Base-by-base conservation (phyloP, 2,113 vertebrate species). In the Sialia sialis region DNA sequence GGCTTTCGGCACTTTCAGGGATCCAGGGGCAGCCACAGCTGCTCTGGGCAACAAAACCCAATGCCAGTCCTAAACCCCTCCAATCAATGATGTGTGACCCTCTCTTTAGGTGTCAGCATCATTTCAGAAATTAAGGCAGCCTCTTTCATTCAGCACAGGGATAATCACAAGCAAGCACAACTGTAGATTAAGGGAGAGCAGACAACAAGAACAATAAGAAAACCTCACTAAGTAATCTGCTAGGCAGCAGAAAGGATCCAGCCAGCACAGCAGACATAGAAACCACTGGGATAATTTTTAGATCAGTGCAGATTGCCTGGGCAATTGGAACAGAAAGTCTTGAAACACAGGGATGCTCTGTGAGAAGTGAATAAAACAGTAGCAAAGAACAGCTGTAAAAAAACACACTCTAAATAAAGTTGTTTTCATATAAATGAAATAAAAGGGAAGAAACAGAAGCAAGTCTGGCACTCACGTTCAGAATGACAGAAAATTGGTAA, bases 41-140 rank as follows among this genome's bases (percentile, higher is more conserved):
- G 0, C 43, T 14, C n/a, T 75, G n/a, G 8, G 29, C 26, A 46
- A 11, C 20, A 39, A 41, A 30, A 68, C 17, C 44, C 29, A 7
- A 7, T 3, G 7, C 3, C 25, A 26, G 16, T 5, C 26, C 54
- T 41, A 34, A 72, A 14, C 30, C 18, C 34, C 20, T 64, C 20
- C 48, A 20, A 1, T 2, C 7, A n/a, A 5, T 4, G 2, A 43
- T 39, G 10, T 2, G 3, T 6, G 14, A 49, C 30, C 46, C 16
- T 55, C 38, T 58, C 38, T 44, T 73, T 32, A 60, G 16, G 15
- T 32, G 26, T 62, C 85, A 85, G 25, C 41, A 69, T 32, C 39
- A 43, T 49, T 23, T 85, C 60, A 79, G 30, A 29, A 46, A 30
- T 77, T 21, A 62, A 10, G 11, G n/a, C 12, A 13, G 0, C 13